Base-by-base conservation (phyloP, 2,888 invertebrate species). In the Creontiades dilutus region DNA sequence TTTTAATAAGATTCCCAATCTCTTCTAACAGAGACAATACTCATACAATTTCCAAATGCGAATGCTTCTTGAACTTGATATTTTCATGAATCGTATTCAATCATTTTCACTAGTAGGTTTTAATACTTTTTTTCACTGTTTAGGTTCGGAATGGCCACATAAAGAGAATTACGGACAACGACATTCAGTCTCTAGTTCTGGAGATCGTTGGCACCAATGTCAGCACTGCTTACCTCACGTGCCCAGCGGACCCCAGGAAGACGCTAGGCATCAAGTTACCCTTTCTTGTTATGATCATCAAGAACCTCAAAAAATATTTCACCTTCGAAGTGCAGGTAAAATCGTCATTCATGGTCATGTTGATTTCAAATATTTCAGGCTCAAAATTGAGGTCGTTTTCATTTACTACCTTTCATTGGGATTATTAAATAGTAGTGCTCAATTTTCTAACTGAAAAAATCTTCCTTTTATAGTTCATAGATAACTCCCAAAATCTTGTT, bases 151-250 rank as follows among this genome's bases (percentile, higher is more conserved):
- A 98, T 95, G 99, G 98, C 87, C 98, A 97, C 94, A 97, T 98
- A 93, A 98, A 98, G 93, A 94, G 98, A 92, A 97, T 99, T 84
- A 98, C 98, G 48, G 98, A 99, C 93, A 97, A 97, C 93, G 98
- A 98, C 92, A 98, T 98, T 92, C 98, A 98, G 93, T 97, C 98
- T 37, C 94, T 98, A 91, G 98, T 98, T 84, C 94, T 99, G 92
- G 98, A 99, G 95, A 96, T 99, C 92, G 96, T 97, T 90, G 98
- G 98, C 90, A 97, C 97, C 91, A 99, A 99, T 95, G 98, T 98
- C 91, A 97, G 98, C 93, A 99, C 98, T 5, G 97, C 98, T 13
- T 98, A 96, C 93, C 97, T 99, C 92, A 97, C 97, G 80, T 98
- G 98, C 93, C 99, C 99, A 28, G 96, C 97, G 86, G 97, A 98